Evolutionary conservation across 2,113 vertebrate genomes (phyloP), one percentile per base, ranked within the genome.

Genomic region (Nyctibius bracteatus): DNA sequence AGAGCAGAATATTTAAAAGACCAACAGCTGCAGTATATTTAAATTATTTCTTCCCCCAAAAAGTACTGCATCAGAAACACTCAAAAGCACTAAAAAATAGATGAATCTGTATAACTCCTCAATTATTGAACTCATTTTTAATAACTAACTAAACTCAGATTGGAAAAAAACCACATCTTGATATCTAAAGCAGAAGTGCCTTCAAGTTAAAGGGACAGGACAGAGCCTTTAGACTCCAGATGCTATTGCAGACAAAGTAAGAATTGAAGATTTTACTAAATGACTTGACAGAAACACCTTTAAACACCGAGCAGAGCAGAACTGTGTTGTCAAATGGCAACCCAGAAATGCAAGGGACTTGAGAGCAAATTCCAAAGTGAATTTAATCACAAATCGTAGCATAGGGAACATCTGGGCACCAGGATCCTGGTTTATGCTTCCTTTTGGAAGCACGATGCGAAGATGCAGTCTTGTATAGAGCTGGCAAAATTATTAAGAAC

Each of bases 51-150:
- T 79, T 91, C 33, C 41, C 25, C 4, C 2, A 6, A 91, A 91
- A 94, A 63, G 30, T 84, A 91, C 41, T 75, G 55, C 28, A 16
- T 74, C 44, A 93, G 81, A 86, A 96, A 92, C 72, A 80, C 63
- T 96, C 90, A 55, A 75, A 94, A 94, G 70, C 94, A 44, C n/a
- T 97, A 62, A 97, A 96, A 97, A 96, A 97, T 91, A 80, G 57
- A 96, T 96, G 86, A 96, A 75, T 90, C 81, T 91, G 73, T 84
- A 35, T 78, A 92, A 93, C 63, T 79, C 49, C 86, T 97, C 78
- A 95, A 96, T 97, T 96, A 96, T 94, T 97, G 70, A 97, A 74
- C 24, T 94, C 2, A 88, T 90, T 95, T 95, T 97, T 91, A 96
- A 97, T 97, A 93, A 97, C 94, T 97, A 96, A 97, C 39, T 91